Conservation (phyloP, 2,113 vertebrate genomes). For the Saimiri boliviensis region DNA sequence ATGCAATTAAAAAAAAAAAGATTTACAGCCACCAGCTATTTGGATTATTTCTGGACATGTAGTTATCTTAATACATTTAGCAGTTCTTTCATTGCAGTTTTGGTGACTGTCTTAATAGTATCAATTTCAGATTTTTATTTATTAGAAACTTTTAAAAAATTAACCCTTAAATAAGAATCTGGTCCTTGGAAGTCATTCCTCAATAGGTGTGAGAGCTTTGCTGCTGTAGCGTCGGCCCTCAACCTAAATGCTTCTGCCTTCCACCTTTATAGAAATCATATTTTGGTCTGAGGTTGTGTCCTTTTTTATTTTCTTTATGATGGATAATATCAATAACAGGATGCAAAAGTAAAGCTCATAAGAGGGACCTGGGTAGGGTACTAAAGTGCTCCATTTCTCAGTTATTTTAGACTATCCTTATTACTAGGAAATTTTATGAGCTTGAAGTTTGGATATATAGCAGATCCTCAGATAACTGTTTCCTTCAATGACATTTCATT, state of each 20-base stretch:
- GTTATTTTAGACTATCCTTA: not conserved
- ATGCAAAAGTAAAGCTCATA: not conserved
- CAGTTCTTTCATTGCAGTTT: not conserved
- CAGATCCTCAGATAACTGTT: not conserved
- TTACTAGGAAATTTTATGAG: not conserved
- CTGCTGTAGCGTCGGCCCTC: not conserved
- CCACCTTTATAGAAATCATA: not conserved
- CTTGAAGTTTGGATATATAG: not conserved
- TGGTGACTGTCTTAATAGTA: not conserved
- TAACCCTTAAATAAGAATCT: not conserved
- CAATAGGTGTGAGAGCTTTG: not conserved
- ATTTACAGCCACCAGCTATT: not conserved
- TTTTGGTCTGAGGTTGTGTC: not conserved
- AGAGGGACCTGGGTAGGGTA: not conserved
- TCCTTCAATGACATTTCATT: not conserved
- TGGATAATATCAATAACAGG: not conserved
- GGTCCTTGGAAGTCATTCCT: not conserved
- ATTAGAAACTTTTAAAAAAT: not conserved
- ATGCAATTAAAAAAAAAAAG: too few relatives aligned
- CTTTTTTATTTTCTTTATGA: not conserved
- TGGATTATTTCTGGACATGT: not conserved
- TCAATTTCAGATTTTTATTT: constrained; percentile 13
- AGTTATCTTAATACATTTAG: not conserved
- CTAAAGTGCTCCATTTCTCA: not conserved
- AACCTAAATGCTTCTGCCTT: not conserved